A percentile compares a stretch with the other conserved stretches of the same genome.
These are phyloP conservation scores for Aleiodes leptofemur DNA, from an alignment of 2,888 invertebrate species.

Conservation along the genomic window DNA sequence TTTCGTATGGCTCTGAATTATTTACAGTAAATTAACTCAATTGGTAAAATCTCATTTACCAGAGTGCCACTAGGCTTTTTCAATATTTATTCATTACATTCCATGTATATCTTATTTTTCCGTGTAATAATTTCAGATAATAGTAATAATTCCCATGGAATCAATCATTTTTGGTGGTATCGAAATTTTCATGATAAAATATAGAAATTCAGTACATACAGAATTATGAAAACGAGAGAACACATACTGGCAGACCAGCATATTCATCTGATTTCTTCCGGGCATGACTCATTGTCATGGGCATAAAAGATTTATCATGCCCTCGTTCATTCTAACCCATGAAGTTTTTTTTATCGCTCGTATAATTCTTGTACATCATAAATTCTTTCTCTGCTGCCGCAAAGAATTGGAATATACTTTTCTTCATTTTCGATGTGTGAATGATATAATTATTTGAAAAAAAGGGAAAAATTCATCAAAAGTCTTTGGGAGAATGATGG, in stretches of 20 bases:
- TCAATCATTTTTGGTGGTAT: no score
- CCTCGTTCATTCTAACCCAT: not conserved
- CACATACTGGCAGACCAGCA: no score
- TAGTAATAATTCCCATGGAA: no score
- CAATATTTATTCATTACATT: constrained; percentile 17
- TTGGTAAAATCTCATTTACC: constrained; percentile 33
- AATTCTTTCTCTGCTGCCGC: not conserved
- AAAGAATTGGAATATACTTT: not conserved
- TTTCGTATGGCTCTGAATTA: constrained; percentile 31
- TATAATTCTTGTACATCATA: constrained; percentile 11
- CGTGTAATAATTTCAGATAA: no score
- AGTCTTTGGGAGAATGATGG: no score
- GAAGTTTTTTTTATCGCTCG: constrained; percentile 15
- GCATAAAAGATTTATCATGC: not conserved
- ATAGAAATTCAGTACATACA: no score
- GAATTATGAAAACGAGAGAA: no score
- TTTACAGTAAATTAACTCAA: constrained; percentile 28
- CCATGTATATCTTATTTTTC: no score
- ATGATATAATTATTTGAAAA: no score
- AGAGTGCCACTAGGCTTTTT: constrained; percentile 17
- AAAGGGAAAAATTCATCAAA: no score
- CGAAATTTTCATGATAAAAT: no score
- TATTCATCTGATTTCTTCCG: no score
- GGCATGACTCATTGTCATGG: constrained; percentile 5
- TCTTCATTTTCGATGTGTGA: not conserved